Evolutionary conservation across 2,797 vertebrate species (phyloP).

Genomic region (Acanthiza pusilla): DNA sequence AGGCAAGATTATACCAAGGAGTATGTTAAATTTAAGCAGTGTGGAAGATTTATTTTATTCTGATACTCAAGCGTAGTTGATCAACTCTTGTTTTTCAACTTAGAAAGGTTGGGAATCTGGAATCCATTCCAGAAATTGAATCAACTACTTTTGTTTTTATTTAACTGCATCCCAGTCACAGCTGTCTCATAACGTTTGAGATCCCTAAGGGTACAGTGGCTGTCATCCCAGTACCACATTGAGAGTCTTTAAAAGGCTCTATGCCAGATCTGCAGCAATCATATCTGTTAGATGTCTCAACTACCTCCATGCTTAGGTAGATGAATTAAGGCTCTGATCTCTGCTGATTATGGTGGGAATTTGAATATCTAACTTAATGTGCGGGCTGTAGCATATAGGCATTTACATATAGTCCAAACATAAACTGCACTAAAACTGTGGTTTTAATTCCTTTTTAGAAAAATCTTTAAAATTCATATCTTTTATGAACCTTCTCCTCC

Average conservation of each 20-base stretch:
- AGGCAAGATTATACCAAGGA: accelerated
- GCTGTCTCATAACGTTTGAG: neutral
- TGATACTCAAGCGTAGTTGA: neutral
- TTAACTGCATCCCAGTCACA: neutral
- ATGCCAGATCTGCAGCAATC: neutral
- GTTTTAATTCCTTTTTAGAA: neutral
- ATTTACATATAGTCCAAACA: neutral
- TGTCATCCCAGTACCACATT: neutral
- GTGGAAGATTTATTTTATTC: neutral
- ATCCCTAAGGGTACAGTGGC: neutral
- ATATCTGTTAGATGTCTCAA: neutral
- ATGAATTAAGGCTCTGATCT: neutral
- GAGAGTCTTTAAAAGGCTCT: neutral
- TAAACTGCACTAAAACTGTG: accelerated
- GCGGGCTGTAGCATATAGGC: neutral
- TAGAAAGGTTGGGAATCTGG: neutral
- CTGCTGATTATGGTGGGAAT: neutral
- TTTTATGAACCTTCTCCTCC: neutral
- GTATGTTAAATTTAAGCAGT: neutral
- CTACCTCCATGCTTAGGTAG: neutral
- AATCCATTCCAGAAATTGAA: neutral
- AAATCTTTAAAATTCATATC: neutral
- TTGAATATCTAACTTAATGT: neutral
- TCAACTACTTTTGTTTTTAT: neutral
- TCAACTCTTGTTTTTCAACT: neutral